phyloP scores from a whole-genome alignment of 2,888 invertebrate species.

The Conus canariensis region DNA sequence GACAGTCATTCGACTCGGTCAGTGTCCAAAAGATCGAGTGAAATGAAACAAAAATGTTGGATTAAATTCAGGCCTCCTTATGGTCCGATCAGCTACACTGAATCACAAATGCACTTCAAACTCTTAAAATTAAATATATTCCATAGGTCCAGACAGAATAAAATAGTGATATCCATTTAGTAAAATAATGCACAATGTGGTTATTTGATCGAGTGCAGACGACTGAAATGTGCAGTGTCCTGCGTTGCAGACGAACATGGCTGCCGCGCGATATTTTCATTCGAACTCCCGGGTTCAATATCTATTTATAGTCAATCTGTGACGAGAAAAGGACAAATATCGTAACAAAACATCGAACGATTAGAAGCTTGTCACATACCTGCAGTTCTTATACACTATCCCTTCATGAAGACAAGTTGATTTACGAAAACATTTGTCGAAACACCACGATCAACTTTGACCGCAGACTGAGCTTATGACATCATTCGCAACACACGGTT shows the following conservation, averaged over 20 bases:
- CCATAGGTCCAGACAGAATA: too few relatives aligned
- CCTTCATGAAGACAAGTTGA: slow-evolving; percentile 26
- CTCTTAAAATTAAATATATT: too few relatives aligned
- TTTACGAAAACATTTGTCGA: slow-evolving; percentile 33
- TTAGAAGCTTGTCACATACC: slow-evolving; percentile 14
- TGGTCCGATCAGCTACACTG: too few relatives aligned
- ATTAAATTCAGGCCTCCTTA: too few relatives aligned
- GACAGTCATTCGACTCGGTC: too few relatives aligned
- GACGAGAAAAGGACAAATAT: neutral
- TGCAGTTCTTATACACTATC: slow-evolving; percentile 21
- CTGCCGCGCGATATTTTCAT: slow-evolving; percentile 37
- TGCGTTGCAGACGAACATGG: slow-evolving; percentile 36
- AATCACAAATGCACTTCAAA: too few relatives aligned
- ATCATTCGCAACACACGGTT: slow-evolving; percentile 33
- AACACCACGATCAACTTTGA: slow-evolving; percentile 20
- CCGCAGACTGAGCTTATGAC: slow-evolving; percentile 29
- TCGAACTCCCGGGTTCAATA: slow-evolving; percentile 28
- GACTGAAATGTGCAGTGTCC: neutral
- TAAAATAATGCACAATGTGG: too few relatives aligned
- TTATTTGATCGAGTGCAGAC: neutral
- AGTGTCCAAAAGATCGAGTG: too few relatives aligned
- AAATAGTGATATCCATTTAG: too few relatives aligned
- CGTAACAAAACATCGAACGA: neutral
- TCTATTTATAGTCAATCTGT: slow-evolving; percentile 17
- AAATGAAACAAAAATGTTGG: too few relatives aligned